Base-by-base conservation (phyloP, 2,888 invertebrate genomes). In the Nymphalis c-album region DNA sequence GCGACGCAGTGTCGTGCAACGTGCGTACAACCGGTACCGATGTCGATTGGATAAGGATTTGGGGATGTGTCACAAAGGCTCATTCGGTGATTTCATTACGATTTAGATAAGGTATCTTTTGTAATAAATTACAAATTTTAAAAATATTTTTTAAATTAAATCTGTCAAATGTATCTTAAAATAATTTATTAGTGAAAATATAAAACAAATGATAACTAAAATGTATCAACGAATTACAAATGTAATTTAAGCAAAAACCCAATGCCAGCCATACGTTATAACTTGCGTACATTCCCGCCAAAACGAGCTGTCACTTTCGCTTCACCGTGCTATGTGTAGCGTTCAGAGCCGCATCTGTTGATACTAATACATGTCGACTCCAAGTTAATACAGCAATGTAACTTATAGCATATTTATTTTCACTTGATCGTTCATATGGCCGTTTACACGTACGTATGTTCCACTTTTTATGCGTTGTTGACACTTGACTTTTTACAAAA, bases 11-110 rank as follows among this genome's bases (percentile, higher is more conserved):
- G 85, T 82, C 81, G 81, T 85, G 60, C 65, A 45, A 60, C 60
- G 65, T 66, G 88, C 84, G 89, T 90, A 90, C 90, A 87, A 89
- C 87, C 87, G 87, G 86, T 85, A 85, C 86, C 86, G 87, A 87
- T 87, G 85, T 82, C 77, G 78, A 80, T 77, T 75, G 77, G 73
- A 77, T 73, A 74, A 75, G 67, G 72, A 69, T 67, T 69, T 74
- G 77, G 75, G 75, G 76, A 69, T 76, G 75, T 68, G 60, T 63
- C 60, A 70, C 60, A 20, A 57, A 65, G 51, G 50, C 61, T 60
- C 35, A 66, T 47, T 51, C 51, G 47, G 53, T 48, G 26, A 50
- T 57, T 61, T n/a, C 40, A n/a, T 50, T 64, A 53, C 35, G 46
- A 46, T 59, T 58, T 7, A 59, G 22, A 50, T 61, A 57, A 35